These are phyloP conservation scores for Tipula unca DNA, from an alignment of 2,888 invertebrate species.

Conservation along the genomic window DNA sequence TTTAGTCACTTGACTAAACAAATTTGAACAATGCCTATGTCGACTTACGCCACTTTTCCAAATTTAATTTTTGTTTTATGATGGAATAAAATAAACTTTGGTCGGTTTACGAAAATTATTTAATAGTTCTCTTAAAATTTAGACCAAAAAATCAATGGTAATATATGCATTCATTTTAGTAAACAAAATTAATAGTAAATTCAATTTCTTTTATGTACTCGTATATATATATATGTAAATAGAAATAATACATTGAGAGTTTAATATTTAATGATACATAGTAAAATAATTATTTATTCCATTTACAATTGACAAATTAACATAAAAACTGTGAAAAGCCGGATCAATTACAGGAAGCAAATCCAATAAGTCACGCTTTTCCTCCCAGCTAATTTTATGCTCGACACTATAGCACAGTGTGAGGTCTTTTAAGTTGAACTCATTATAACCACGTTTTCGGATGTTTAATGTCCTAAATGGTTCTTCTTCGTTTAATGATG, in stretches of 20 bases:
- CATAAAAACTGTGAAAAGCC: neutral
- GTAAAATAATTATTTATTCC: neutral
- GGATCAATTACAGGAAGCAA: neutral
- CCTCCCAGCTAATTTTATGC: neutral
- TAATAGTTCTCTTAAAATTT: neutral
- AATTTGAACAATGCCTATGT: neutral
- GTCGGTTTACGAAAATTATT: neutral
- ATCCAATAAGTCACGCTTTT: neutral
- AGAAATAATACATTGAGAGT: too few species aligned
- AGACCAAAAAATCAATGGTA: neutral
- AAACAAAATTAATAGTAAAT: neutral
- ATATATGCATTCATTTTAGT: neutral
- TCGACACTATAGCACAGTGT: neutral
- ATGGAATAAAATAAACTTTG: neutral
- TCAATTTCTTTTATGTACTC: neutral
- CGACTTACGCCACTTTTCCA: neutral
- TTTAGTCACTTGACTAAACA: neutral
- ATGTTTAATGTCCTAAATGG: too few species aligned
- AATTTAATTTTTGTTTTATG: neutral
- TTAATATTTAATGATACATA: too few species aligned
- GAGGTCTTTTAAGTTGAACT: neutral
- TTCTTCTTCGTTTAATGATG: neutral
- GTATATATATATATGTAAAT: too few species aligned
- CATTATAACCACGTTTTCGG: neutral
- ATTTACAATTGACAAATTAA: neutral